These are phyloP conservation scores for Collichthys lucidus DNA, from an alignment of 2,113 vertebrate species.

Conservation along the genomic window DNA sequence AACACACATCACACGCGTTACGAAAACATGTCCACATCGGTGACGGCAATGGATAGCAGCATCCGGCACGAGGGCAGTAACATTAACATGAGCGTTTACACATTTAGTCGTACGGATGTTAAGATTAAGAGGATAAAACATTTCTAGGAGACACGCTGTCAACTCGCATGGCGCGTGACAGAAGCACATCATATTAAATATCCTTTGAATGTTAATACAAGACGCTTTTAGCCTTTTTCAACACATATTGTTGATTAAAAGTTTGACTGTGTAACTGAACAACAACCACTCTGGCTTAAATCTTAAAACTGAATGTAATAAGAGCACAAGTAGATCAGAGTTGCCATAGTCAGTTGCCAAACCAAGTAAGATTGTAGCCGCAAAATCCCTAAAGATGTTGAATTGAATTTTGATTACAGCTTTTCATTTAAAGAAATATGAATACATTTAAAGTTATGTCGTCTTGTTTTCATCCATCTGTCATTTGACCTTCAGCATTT, in stretches of 20 bases:
- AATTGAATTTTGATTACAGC: too few relatives aligned
- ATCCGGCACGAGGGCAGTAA: constrained; percentile 23
- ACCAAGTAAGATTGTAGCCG: neutral
- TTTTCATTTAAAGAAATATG: too few relatives aligned
- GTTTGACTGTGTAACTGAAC: neutral
- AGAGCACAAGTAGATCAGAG: neutral
- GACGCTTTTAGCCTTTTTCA: neutral
- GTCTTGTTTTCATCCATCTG: too few relatives aligned
- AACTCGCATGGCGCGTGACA: neutral
- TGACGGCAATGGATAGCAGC: constrained; percentile 34
- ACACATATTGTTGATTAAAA: neutral
- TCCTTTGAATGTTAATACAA: neutral
- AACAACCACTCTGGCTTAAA: neutral
- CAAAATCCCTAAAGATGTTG: neutral
- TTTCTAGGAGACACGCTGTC: neutral
- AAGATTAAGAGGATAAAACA: neutral
- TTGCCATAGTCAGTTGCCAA: neutral
- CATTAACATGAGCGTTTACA: neutral
- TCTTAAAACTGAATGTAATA: neutral
- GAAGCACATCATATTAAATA: neutral
- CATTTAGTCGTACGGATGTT: neutral
- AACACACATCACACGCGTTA: constrained; percentile 51
- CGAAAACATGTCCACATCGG: constrained; percentile 37
- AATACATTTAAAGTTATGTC: too few relatives aligned
- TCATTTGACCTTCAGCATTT: too few relatives aligned